Conservation (phyloP, 1,140 invertebrate genomes). For the Micrasema longulum region DNA sequence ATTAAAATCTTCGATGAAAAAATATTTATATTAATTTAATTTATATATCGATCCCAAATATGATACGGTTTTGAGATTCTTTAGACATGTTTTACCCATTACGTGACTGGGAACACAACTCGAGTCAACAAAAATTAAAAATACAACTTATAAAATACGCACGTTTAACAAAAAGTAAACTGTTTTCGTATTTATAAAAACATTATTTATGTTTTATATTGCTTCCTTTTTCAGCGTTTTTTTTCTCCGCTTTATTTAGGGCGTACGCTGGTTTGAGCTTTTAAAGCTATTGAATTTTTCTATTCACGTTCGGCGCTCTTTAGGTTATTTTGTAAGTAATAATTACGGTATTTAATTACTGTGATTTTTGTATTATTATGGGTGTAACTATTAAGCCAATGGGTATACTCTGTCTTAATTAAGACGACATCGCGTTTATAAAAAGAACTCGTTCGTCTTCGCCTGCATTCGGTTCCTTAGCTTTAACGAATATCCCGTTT, state of each 20-base stretch:
- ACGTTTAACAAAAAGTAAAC: too few species aligned
- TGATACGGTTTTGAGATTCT: slow-evolving; percentile 47
- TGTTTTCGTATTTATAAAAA: too few species aligned
- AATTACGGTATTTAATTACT: slow-evolving; percentile 53
- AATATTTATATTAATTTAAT: slow-evolving; percentile 53
- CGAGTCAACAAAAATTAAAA: too few species aligned
- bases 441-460: slow-evolving; percentile 26
- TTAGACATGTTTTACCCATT: slow-evolving; percentile 23
- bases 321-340: slow-evolving; percentile 45
- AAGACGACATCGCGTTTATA: slow-evolving; percentile 44
- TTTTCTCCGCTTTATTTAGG: too few species aligned
- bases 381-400: slow-evolving; percentile 39
- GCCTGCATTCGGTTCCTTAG: slow-evolving; percentile 1
- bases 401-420: slow-evolving; percentile 43
- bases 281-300: slow-evolving; percentile 43
- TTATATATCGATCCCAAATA: slow-evolving; percentile 42
- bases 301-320: slow-evolving; percentile 45
- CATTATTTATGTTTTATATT: too few species aligned
- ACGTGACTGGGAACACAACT: slow-evolving; percentile 25
- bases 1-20: slow-evolving; percentile 42
- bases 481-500: too few species aligned
- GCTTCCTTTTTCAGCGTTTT: too few species aligned
- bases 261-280: neutral
- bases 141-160: too few species aligned
- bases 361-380: slow-evolving; percentile 51